Base-by-base conservation (phyloP, 2,113 vertebrate genomes). In the Columbina picui region DNA sequence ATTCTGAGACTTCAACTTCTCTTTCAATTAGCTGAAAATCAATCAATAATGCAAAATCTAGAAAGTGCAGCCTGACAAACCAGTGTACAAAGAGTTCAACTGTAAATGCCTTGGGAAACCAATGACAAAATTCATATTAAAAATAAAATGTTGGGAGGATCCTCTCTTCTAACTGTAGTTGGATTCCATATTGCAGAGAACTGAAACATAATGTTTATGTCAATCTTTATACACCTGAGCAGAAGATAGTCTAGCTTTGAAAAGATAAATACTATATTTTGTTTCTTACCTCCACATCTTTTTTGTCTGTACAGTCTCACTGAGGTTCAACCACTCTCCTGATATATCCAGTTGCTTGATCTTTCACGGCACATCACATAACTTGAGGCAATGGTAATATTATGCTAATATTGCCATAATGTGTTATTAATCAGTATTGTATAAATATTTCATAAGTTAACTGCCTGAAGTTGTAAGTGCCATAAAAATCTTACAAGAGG, bases 391-490 rank as follows among this genome's bases (percentile, higher is more conserved):
- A 86, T 49, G 32, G 9, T 50, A 80, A 56, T 90, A 73, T 47
- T 95, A 80, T 84, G 50, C 6, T 90, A 91, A 80, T 88, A 67
- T 74, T 76, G 9, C 55, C 70, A 61, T 32, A 91, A 85, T 49
- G 56, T 52, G 12, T 19, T 80, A 55, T 86, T 93, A 93, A 86
- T 93, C 63, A 77, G 2, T 20, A 65, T 75, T 85, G 56, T 43
- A 63, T 90, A 93, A 85, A 85, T 93, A 77, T 85, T 93, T 82
- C 6, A 80, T 80, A 79, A 64, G 5, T 39, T 89, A 91, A 93
- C 76, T 90, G 41, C 25, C 41, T 83, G 74, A 75, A 82, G 93
- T 87, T 57, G 12, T 22, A 73, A 82, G 13, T 43, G 22, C 47
- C 57, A 56, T 91, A 85, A 94, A 86, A 95, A 73, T 79, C 34